phyloP scores from a whole-genome alignment of 2,888 invertebrate genomes.

The Megastigmus dorsalis region DNA sequence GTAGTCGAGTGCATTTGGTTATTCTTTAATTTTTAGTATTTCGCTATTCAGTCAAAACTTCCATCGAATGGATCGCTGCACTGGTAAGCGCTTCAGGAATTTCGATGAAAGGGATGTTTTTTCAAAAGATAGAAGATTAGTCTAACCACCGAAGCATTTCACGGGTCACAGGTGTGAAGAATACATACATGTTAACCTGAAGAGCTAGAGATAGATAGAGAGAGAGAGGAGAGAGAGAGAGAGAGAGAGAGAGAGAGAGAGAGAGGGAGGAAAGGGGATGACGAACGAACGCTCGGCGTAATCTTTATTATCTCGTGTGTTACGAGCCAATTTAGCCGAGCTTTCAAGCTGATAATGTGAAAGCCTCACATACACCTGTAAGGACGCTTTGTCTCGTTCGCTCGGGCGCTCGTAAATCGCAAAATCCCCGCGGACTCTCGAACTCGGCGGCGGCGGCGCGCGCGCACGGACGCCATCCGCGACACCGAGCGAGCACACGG shows the following conservation, averaged over 20 bases:
- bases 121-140: too few relatives aligned
- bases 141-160: too few relatives aligned
- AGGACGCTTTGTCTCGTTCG: conserved; percentile 39
- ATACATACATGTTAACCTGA: too few relatives aligned
- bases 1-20: too few relatives aligned
- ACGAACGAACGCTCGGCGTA: background rate
- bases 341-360: conserved; percentile 30
- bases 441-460: background rate
- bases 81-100: too few relatives aligned
- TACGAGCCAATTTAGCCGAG: conserved; percentile 38
- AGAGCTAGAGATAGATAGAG: too few relatives aligned
- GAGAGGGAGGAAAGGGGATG: background rate
- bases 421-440: conserved; percentile 35
- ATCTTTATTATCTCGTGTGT: conserved; percentile 41
- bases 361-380: conserved; percentile 16
- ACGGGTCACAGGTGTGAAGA: too few relatives aligned
- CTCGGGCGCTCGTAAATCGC: conserved; percentile 40
- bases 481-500: conserved; percentile 12
- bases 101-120: too few relatives aligned
- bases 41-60: too few relatives aligned
- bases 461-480: conserved; percentile 12
- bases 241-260: background rate
- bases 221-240: background rate
- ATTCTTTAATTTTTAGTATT: too few relatives aligned
- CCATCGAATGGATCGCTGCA: too few relatives aligned